Conservation (phyloP, 2,113 vertebrate species). For the Hemiscyllium ocellatum region DNA sequence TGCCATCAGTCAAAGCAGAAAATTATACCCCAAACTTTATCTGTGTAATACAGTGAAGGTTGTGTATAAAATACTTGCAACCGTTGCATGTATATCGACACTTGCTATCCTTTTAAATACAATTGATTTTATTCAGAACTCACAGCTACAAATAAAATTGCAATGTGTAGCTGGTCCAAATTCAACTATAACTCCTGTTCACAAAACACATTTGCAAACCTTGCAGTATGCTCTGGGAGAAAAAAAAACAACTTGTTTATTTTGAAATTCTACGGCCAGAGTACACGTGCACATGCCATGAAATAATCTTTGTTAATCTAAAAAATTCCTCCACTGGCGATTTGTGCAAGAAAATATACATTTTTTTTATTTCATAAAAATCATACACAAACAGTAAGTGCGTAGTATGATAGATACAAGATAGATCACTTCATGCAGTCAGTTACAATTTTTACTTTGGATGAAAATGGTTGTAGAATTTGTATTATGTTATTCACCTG, state of each 20-base stretch:
- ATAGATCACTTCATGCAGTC: background rate
- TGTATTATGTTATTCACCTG: background rate
- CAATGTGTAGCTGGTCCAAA: too few relatives aligned
- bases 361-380: background rate
- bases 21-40: background rate
- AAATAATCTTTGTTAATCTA: background rate
- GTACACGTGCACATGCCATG: too few relatives aligned
- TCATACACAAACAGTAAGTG: background rate
- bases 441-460: background rate
- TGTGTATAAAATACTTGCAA: too few relatives aligned
- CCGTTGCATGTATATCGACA: too few relatives aligned
- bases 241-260: background rate
- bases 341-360: background rate
- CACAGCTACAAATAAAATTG: too few relatives aligned
- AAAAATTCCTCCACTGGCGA: background rate
- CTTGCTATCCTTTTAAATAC: too few relatives aligned
- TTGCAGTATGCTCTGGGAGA: too few relatives aligned
- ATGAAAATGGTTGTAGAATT: background rate
- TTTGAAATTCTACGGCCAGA: background rate
- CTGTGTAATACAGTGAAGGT: too few relatives aligned
- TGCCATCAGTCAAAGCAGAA: too few relatives aligned
- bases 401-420: background rate
- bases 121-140: too few relatives aligned
- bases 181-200: background rate
- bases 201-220: too few relatives aligned